Base-by-base conservation (phyloP, 1,140 invertebrate species). In the Macrocentrus cingulum region DNA sequence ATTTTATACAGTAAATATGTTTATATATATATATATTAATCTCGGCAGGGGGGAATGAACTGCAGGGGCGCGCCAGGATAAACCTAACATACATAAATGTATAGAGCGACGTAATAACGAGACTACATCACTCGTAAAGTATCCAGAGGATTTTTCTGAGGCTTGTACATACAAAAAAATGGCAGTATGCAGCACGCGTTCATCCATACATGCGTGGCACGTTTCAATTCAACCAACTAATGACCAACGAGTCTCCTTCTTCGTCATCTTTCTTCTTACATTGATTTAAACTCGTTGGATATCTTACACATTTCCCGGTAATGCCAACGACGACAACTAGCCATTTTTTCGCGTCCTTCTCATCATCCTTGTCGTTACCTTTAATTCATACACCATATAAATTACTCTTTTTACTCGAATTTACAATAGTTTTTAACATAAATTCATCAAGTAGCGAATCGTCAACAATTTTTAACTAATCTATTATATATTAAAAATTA, bases 151-250 rank as follows among this genome's bases (percentile, higher is more conserved):
- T 44, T 44, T 44, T 11, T 44, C 4, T 18, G 19, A 15, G 3
- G 41, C 8, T 42, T 41, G 20, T 32, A 53, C 15, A 41, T 13
- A 53, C 15, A 42, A 46, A 46, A 53, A 53, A 53, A 15, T 15
- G 42, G 9, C 25, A 29, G 9, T 9, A 9, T 29, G 4, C 25
- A 29, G 9, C 48, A 23, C 22, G 15, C 20, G 20, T 11, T 18
- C 36, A 53, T 20, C 51, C 51, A 53, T 54, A 54, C 25, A 54
- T 54, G 52, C 52, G 19, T 54, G 39, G 39, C 52, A 54, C 52
- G 52, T 54, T 42, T 54, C 52, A 54, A 54, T 54, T 54, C 52
- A 7, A n/a, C 48, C 22, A 44, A 13, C 52, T 54, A 54, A 54
- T 39, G 52, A 54, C 52, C 39, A 25, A 44, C 11, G 52, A 19